Evolutionary conservation across 2,797 vertebrate genomes (phyloP).

Genomic region (Anguilla obscura): DNA sequence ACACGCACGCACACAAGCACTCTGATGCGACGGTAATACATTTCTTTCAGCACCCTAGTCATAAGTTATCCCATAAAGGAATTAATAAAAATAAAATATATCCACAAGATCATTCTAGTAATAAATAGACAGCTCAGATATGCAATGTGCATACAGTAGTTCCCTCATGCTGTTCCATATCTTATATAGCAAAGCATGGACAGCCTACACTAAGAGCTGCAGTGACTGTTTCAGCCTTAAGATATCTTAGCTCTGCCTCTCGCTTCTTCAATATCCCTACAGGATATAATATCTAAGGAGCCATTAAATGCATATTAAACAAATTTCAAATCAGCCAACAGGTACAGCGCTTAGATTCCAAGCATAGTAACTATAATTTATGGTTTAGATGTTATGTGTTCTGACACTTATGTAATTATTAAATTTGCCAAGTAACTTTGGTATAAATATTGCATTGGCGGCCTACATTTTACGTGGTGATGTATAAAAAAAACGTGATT

Average conservation of each 20-base stretch:
- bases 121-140: not conserved
- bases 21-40: not conserved
- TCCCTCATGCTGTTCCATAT: not conserved
- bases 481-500: not conserved
- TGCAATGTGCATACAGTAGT: not conserved
- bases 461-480: not conserved
- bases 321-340: not conserved
- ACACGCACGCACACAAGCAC: not conserved
- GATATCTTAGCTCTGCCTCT: not conserved
- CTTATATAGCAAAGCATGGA: not conserved
- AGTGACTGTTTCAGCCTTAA: not conserved
- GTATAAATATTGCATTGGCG: not conserved
- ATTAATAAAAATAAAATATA: not conserved
- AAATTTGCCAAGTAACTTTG: not conserved
- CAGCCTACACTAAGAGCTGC: not conserved
- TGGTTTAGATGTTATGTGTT: not conserved
- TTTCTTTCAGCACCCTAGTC: not conserved
- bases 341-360: not conserved
- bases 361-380: not conserved
- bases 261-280: not conserved
- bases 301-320: not conserved
- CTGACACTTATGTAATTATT: conserved; percentile 13
- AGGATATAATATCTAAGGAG: not conserved
- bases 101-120: not conserved
- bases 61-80: not conserved